Evolutionary conservation across 1,140 invertebrate genomes (phyloP), one percentile per base, ranked within the genome.

Genomic region (Lucilia cuprina): DNA sequence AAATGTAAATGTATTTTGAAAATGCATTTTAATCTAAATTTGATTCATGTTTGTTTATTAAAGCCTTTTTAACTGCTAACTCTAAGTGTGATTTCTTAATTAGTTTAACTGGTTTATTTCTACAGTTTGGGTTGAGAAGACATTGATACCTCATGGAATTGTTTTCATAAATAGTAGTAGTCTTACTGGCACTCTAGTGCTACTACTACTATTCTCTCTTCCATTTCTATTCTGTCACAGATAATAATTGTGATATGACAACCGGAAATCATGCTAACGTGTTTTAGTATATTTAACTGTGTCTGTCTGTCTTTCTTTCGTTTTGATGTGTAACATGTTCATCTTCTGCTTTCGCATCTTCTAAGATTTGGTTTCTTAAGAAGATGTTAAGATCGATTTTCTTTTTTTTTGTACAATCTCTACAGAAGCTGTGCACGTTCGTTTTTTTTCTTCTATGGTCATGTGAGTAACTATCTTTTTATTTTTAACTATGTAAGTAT

Each of bases 261-360:
- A 70, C 65, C 65, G 65, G 65, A 70, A 70, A 70, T 70, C 65
- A 70, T 70, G 65, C 65, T 70, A 70, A 70, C 65, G n/a, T 60
- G 55, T 70, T 70, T 70, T 19, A 25, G n/a, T 70, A 14, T 60
- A 60, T 60, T 60, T n/a, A 60, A 60, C 55, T 60, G 5, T 60
- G 7, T 60, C n/a, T 60, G 7, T 60, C 14, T 21, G 5, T 70
- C 21, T 70, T 70, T 70, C n/a, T 70, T n/a, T 60, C 13, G 3
- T 60, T 60, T 60, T n/a, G 55, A n/a, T 60, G 5, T 60, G 55
- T 70, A 70, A 70, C 65, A 70, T 70, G 65, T 70, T 70, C 65
- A 70, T 70, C 65, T 70, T 60, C 55, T n/a, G n/a, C 14, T 60
- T 60, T 60, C n/a, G 14, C 55, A 60, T 60, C 5, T 60, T 60